Conservation (phyloP, 2,888 invertebrate species). For the Leptarthrus brevirostris region DNA sequence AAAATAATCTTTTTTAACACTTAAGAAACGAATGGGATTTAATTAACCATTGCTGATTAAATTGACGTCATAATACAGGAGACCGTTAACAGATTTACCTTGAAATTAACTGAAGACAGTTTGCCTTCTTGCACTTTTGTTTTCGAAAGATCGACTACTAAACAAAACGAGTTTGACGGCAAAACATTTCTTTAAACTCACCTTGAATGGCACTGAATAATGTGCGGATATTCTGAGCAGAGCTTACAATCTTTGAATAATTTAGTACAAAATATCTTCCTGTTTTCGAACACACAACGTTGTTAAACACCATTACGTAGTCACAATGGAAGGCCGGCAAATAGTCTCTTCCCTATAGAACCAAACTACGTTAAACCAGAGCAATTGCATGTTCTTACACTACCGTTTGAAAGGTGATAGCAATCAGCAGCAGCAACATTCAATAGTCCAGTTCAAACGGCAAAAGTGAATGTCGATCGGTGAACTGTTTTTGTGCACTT, state of each 20-base stretch:
- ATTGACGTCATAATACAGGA: conserved; percentile 4
- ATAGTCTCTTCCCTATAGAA: neutral
- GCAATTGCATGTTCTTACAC: neutral
- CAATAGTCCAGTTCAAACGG: neutral
- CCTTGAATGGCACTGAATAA: conserved; percentile 15
- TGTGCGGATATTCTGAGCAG: conserved; percentile 1
- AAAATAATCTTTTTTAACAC: too few relatives aligned
- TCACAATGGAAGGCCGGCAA: neutral
- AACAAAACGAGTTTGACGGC: conserved; percentile 15
- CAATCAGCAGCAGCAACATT: neutral
- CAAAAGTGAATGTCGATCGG: conserved; percentile 35
- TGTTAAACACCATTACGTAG: neutral
- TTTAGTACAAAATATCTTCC: conserved; percentile 22
- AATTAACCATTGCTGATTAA: too few relatives aligned
- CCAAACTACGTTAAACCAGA: neutral
- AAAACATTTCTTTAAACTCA: conserved; percentile 21
- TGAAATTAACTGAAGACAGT: conserved; percentile 26
- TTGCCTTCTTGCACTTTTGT: conserved; percentile 1
- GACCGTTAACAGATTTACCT: conserved; percentile 24
- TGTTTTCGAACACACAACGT: neutral
- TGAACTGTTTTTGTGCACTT: conserved; percentile 5
- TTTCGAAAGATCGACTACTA: neutral
- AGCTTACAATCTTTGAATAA: conserved; percentile 11
- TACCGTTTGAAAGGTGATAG: neutral
- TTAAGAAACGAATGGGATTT: too few relatives aligned